phyloP scores from a whole-genome alignment of 2,888 invertebrate genomes.

The Melitaea athalia region DNA sequence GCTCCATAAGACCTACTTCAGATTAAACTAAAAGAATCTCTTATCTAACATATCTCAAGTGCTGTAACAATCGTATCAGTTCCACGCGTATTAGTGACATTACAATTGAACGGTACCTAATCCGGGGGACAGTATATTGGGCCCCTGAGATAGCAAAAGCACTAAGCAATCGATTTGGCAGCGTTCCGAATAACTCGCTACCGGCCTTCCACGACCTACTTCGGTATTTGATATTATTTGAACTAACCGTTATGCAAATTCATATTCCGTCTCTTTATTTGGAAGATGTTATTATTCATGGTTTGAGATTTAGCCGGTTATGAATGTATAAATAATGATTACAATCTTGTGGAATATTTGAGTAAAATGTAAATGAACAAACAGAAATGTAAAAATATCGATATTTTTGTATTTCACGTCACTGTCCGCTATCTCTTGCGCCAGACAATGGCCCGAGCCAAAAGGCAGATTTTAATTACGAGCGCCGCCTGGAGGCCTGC shows the following conservation, averaged over 20 bases:
- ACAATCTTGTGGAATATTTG: neutral
- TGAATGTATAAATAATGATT: neutral
- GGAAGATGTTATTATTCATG: neutral
- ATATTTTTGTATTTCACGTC: slow-evolving; percentile 33
- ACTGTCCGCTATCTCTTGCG: slow-evolving; percentile 37
- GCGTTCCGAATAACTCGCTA: slow-evolving; percentile 46
- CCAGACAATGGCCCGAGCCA: slow-evolving; percentile 54
- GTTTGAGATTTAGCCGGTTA: neutral
- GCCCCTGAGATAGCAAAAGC: slow-evolving; percentile 35
- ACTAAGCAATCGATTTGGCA: slow-evolving; percentile 59
- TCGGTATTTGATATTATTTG: slow-evolving; percentile 45
- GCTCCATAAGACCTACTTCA: slow-evolving; percentile 8
- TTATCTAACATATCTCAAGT: slow-evolving; percentile 6
- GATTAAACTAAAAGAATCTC: slow-evolving; percentile 4
- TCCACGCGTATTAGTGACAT: slow-evolving; percentile 21
- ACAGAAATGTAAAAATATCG: slow-evolving; percentile 42
- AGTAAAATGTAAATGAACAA: neutral
- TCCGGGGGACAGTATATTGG: slow-evolving; percentile 30
- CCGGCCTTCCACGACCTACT: slow-evolving; percentile 43
- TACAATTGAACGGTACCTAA: slow-evolving; percentile 36
- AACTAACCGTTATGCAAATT: slow-evolving; percentile 32
- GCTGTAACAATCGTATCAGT: slow-evolving; percentile 14
- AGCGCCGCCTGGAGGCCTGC: slow-evolving; percentile 52
- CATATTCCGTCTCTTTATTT: neutral
- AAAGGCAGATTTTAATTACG: slow-evolving; percentile 78